Base-by-base conservation (phyloP, 2,113 vertebrate species). In the Ceyx cyanopectus region DNA sequence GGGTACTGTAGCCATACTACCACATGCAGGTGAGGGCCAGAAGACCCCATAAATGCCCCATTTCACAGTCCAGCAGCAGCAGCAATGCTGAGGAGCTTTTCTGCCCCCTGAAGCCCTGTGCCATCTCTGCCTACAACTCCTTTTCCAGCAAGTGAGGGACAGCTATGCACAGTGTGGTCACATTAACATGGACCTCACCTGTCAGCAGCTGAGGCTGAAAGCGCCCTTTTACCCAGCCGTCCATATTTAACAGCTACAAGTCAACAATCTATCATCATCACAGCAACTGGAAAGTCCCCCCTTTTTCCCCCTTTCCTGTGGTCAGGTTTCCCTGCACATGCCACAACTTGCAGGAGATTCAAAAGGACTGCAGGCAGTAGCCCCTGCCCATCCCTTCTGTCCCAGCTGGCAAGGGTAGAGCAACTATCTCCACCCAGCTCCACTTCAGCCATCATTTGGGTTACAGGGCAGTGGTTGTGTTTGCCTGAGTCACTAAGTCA, bases 101-200 rank as follows among this genome's bases (percentile, higher is more conserved):
- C 48, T 76, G 43, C 9, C 22, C 29, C 34, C 56, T 6, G 5
- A 74, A 27, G 15, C 15, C 7, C 9, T 65, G 54, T 73, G 41
- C 58, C 34, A 37, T 5, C 58, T 10, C 24, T 51, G 29, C 22
- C 26, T 8, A 0, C 0, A 2, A 7, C 84, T 57, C 30, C 48
- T 6, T 26, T 27, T 40, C 24, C 41, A 53, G 62, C n/a, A 34
- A 34, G 23, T 0, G 2, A 77, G 27, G 34, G 43, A 54, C 37
- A 77, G 50, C 83, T 24, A 18, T 1, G 2, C 23, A 6, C 27
- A 32, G 41, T 1, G 0, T 7, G 27, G 65, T 41, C 32, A 3
- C 27, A 4, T 21, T 23, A n/a, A 51, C 43, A 30, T 60, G 26
- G 30, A 12, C 29, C 68, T 88, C 5, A 0, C n/a, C 41, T 2